Percentiles rank a stretch among this genome's conserved stretches.
phyloP scores from a whole-genome alignment of 2,113 vertebrate species.

The Rhinolophus ferrumequinum region DNA sequence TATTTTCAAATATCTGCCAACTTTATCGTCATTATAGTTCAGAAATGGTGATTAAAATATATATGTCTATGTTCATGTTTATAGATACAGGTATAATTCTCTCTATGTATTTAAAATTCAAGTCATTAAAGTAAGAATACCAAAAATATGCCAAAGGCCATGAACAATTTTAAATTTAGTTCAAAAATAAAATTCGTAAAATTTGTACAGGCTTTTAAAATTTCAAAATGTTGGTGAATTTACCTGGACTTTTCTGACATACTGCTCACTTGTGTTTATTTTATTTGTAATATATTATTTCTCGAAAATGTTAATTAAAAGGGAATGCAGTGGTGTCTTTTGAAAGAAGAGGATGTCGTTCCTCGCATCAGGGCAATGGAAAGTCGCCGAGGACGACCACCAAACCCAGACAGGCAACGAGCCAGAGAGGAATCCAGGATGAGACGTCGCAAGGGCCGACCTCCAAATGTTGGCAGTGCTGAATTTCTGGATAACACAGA shows the following conservation, averaged over 20 bases:
- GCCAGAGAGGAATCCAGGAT: conserved; percentile 85
- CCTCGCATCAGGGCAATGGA: conserved; percentile 93
- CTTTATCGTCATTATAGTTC: neutral
- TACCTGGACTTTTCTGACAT: conserved; percentile 11
- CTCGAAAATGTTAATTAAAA: conserved; percentile 85
- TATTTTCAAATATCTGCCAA: conserved; percentile 51
- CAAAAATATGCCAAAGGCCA: neutral
- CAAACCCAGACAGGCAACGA: conserved; percentile 86
- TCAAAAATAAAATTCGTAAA: conserved; percentile 43
- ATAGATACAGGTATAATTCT: neutral
- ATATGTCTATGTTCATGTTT: neutral
- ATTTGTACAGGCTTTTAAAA: neutral
- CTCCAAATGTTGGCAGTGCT: conserved; percentile 86
- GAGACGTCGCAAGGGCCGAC: conserved; percentile 89
- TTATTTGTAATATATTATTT: conserved; percentile 75
- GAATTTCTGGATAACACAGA: conserved; percentile 88
- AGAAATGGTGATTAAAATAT: neutral
- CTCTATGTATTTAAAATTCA: neutral
- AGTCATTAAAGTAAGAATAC: neutral
- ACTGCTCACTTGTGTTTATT: conserved; percentile 19
- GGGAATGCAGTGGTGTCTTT: conserved; percentile 95
- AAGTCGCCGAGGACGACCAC: conserved; percentile 90
- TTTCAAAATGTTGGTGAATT: conserved; percentile 15
- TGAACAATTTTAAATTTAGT: conserved; percentile 29
- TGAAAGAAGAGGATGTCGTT: conserved; percentile 93